A percentile compares a stretch with the other conserved stretches of the same genome.
These are phyloP conservation scores for Selene dorsalis DNA, from an alignment of 2,797 vertebrate species.

Conservation along the genomic window DNA sequence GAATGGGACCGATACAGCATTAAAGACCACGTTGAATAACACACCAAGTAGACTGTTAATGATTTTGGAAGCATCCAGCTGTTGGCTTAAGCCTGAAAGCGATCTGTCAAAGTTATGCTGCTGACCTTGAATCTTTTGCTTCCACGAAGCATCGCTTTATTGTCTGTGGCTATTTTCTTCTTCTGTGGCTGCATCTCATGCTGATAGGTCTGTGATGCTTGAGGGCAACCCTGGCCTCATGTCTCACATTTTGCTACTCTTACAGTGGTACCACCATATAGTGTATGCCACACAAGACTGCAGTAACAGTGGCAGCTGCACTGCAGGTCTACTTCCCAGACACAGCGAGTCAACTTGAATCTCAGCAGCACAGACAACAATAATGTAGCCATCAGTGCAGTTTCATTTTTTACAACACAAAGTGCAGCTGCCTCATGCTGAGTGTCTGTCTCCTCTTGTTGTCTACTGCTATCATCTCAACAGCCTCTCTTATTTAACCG, in stretches of 20 bases:
- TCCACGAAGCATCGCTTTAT: constrained; percentile 9
- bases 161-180: not conserved
- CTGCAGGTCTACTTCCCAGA: constrained; percentile 12
- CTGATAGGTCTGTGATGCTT: not conserved
- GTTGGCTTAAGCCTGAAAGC: constrained; percentile 19
- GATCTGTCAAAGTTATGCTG: constrained; percentile 14
- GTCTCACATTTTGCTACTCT: constrained; percentile 11
- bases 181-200: constrained; percentile 1
- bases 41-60: constrained; percentile 8
- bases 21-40: constrained; percentile 14
- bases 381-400: constrained; percentile 5
- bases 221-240: constrained; percentile 1
- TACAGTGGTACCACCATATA: not conserved
- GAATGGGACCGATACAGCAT: constrained; percentile 11
- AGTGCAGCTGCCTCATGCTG: constrained; percentile 22
- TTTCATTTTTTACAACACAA: constrained; percentile 16
- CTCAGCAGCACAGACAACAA: constrained; percentile 12
- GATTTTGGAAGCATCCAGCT: constrained; percentile 20
- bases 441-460: constrained; percentile 27
- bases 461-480: constrained; percentile 29
- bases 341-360: constrained; percentile 16
- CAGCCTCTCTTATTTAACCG: constrained; percentile 11
- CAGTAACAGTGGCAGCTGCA: constrained; percentile 13
- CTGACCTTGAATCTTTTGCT: constrained; percentile 14
- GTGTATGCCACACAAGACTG: not conserved